A percentile compares a stretch with the other conserved stretches of the same genome.
phyloP scores from a whole-genome alignment of 2,888 invertebrate species.

The Aspidiotus rigidus region DNA sequence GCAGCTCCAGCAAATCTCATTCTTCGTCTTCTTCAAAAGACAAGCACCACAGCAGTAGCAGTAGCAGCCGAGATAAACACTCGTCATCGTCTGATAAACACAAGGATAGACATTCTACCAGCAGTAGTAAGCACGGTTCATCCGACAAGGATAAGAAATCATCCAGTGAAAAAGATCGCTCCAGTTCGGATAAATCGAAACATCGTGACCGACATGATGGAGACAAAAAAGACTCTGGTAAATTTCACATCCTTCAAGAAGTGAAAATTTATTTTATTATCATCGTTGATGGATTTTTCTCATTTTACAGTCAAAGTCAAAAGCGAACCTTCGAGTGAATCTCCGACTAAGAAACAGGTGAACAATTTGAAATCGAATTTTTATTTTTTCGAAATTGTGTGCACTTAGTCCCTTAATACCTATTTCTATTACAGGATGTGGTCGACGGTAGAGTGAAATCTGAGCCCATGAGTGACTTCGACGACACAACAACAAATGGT shows the following conservation, averaged over 20 bases:
- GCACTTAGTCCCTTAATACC: too few species aligned
- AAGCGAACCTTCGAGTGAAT: constrained; percentile 6
- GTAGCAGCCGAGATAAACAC: constrained; percentile 40
- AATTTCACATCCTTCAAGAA: too few species aligned
- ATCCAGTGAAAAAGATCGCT: constrained; percentile 42
- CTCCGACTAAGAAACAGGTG: too few species aligned
- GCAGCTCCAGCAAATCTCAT: constrained; percentile 36
- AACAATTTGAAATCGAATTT: too few species aligned
- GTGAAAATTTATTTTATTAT: too few species aligned
- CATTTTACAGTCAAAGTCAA: constrained; percentile 13
- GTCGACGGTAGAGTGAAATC: too few species aligned
- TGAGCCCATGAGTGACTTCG: too few species aligned
- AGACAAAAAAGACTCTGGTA: not conserved
- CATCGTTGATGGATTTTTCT: too few species aligned
- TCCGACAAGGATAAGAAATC: constrained; percentile 36
- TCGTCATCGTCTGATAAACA: constrained; percentile 42
- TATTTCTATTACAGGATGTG: too few species aligned
- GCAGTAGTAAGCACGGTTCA: constrained; percentile 41
- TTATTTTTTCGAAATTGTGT: too few species aligned
- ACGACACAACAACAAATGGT: too few species aligned
- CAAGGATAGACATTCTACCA: constrained; percentile 41
- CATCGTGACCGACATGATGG: not conserved
- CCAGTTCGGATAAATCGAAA: constrained; percentile 2
- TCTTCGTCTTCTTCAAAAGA: constrained; percentile 37
- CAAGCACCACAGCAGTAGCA: constrained; percentile 41